Percentiles rank a stretch among this genome's conserved stretches.
Evolutionary conservation across 2,113 vertebrate genomes (phyloP).

Genomic region (Boleophthalmus pectinirostris): DNA sequence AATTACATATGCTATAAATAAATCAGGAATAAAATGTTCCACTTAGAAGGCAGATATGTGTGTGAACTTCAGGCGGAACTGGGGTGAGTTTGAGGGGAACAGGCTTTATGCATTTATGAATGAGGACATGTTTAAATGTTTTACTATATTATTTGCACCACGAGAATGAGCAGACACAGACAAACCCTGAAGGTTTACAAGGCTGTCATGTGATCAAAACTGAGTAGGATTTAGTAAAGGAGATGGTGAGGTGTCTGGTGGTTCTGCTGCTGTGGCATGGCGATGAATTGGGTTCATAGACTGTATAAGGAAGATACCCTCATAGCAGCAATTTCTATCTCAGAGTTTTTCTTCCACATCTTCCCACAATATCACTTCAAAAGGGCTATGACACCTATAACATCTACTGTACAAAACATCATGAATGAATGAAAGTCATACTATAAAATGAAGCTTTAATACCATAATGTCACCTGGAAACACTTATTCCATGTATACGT

Average conservation of each 20-base stretch:
- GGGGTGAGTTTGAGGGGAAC: not conserved
- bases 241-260: not conserved
- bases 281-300: no score
- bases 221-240: not conserved
- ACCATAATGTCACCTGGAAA: not conserved
- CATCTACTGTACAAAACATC: no score
- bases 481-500: not conserved
- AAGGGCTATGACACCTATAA: no score
- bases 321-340: no score
- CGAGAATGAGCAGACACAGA: not conserved
- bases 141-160: not conserved
- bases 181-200: not conserved
- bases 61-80: not conserved
- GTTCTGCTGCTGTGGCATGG: not conserved
- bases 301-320: no score
- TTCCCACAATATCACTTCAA: no score
- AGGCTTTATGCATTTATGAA: not conserved
- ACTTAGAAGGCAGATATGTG: constrained; percentile 7
- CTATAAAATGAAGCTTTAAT: not conserved
- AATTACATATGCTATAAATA: constrained; percentile 12
- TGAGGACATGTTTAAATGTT: not conserved
- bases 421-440: not conserved
- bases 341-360: no score
- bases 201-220: not conserved
- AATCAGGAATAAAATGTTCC: constrained; percentile 10